phyloP scores from a whole-genome alignment of 2,113 vertebrate species.

The Dermatemys mawii region DNA sequence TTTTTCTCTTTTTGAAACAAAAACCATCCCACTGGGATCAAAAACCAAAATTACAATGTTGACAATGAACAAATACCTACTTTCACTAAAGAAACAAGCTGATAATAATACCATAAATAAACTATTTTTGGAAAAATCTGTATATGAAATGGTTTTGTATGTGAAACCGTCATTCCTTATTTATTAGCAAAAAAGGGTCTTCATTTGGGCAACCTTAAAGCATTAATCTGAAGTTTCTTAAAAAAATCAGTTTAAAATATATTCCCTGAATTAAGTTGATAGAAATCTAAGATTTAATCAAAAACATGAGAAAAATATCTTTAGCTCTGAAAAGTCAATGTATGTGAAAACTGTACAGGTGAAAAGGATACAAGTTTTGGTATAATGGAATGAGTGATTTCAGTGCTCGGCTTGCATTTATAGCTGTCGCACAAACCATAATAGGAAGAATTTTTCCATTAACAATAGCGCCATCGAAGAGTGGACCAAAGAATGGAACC shows the following conservation, averaged over 20 bases:
- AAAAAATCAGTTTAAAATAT: neutral
- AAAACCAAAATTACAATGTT: neutral
- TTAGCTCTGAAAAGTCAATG: conserved; percentile 33
- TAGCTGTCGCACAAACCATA: conserved; percentile 96
- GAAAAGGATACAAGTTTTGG: conserved; percentile 99
- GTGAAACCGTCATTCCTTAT: neutral
- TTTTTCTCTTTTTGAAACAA: neutral
- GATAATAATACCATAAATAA: neutral
- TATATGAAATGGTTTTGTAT: neutral
- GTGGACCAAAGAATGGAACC: conserved; percentile 98
- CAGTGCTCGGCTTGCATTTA: conserved; percentile 96
- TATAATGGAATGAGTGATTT: conserved; percentile 97
- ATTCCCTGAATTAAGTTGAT: neutral
- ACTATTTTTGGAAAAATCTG: neutral
- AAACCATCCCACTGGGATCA: neutral
- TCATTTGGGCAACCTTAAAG: neutral
- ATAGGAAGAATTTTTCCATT: conserved; percentile 96
- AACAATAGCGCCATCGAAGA: conserved; percentile 98
- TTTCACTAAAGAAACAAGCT: neutral
- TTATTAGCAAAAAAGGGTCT: neutral
- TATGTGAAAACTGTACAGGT: conserved; percentile 18
- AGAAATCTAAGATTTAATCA: neutral
- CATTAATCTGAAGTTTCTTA: neutral
- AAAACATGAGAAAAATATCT: neutral
- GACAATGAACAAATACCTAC: neutral